Conservation (phyloP, 2,888 invertebrate genomes). For the Arctia plantaginis region DNA sequence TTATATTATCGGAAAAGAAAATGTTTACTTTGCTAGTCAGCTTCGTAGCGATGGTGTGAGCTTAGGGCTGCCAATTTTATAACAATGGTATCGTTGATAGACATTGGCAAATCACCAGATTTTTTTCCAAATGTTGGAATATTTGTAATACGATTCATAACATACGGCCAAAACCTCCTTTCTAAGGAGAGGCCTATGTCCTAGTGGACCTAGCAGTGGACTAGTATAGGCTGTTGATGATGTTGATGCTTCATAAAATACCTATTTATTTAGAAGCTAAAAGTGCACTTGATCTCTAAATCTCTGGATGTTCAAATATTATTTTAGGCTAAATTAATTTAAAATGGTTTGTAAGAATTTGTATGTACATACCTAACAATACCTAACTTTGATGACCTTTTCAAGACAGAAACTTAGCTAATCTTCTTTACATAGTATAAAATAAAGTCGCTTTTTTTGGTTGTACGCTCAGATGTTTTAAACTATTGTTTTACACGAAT, state of each 20-base stretch:
- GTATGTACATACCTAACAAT: too few relatives aligned
- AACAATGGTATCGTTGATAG: neutral
- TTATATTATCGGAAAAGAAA: slow-evolving; percentile 14
- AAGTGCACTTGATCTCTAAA: neutral
- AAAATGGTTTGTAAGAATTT: neutral
- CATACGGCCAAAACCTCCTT: too few relatives aligned
- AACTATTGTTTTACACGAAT: too few relatives aligned
- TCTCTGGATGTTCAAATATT: neutral
- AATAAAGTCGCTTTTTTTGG: too few relatives aligned
- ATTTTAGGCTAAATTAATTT: neutral
- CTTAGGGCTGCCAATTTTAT: neutral
- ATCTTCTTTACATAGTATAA: too few relatives aligned
- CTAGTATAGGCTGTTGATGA: too few relatives aligned
- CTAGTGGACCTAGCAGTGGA: too few relatives aligned
- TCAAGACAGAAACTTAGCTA: neutral
- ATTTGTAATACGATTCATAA: too few relatives aligned
- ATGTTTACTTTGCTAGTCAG: slow-evolving; percentile 5
- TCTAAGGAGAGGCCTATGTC: too few relatives aligned
- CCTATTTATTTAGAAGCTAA: neutral
- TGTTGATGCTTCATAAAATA: too few relatives aligned
- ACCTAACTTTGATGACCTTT: neutral
- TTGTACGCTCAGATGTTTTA: too few relatives aligned
- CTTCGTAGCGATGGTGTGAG: neutral
- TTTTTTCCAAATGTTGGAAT: too few relatives aligned
- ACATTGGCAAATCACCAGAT: neutral